Base-by-base conservation (phyloP, 2,888 invertebrate species). In the Monopis laevigella region DNA sequence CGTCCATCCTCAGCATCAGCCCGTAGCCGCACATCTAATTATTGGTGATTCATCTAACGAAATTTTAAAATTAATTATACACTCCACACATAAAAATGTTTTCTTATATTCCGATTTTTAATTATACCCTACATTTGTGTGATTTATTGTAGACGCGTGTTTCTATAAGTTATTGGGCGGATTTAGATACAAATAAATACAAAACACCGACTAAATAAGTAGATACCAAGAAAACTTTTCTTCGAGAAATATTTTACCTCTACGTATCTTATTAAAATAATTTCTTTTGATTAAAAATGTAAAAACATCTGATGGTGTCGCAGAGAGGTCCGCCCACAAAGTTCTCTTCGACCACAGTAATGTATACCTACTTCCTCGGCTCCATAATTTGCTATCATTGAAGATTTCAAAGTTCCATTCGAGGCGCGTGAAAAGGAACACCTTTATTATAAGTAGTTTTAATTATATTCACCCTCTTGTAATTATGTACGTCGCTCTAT, bases 401-500 rank as follows among this genome's bases (percentile, higher is more conserved):
- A 32, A 32, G 32, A 32, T 32, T 32, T 32, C 32, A 14, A 32
- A 32, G 8, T 32, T 14, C 16, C 17, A 13, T 32, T 32, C 14
- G 32, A 17, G 32, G 54, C 73, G 77, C 78, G 77, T 74, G 71
- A 74, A 69, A 62, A 51, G 51, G 66, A 58, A 72, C 77, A 77
- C 80, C 77, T 77, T 73, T 65, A 55, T 55, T 50, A 57, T 64
- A 66, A 65, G 62, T 64, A 62, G 59, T 62, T 59, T 58, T 70
- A 73, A 77, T 75, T 75, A 72, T 66, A 64, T 61, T 58, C 55
- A 58, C 53, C 51, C 49, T 21, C 48, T 49, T 70, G 54, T 73
- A 65, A 78, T 78, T 77, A 78, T 68, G 68, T 75, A 67, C 70
- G 74, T 74, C 73, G 68, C 61, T 63, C 65, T 63, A 72, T 73